These are phyloP conservation scores for Cynopterus brachyotis DNA, from an alignment of 2,113 vertebrate species.

Conservation along the genomic window DNA sequence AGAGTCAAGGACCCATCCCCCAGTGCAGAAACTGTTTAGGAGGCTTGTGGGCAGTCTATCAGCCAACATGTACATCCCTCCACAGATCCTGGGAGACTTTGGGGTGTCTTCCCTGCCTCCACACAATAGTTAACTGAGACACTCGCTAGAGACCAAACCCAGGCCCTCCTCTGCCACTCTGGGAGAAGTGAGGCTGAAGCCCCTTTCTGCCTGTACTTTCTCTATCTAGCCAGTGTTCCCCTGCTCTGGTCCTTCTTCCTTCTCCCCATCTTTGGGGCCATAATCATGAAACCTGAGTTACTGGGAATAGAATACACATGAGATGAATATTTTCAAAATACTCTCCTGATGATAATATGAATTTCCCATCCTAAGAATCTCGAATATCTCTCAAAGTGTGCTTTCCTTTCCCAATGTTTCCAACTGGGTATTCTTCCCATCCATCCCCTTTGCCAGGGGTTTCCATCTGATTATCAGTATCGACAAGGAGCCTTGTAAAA, in stretches of 20 bases:
- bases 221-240: fast-evolving
- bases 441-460: background rate
- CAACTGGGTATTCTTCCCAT: background rate
- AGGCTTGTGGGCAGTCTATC: background rate
- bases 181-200: too few species aligned
- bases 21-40: background rate
- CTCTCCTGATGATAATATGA: background rate
- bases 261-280: background rate
- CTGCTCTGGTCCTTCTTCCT: background rate
- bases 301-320: background rate
- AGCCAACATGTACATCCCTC: background rate
- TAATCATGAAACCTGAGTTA: background rate
- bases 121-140: background rate
- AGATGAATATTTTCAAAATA: background rate
- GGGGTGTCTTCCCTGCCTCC: background rate
- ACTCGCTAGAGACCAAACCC: background rate
- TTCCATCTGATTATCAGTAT: background rate
- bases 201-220: background rate
- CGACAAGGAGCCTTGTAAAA: background rate
- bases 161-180: background rate
- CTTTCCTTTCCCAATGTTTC: background rate
- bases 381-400: background rate
- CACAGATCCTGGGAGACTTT: background rate
- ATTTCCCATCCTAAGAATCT: background rate
- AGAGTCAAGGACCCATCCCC: background rate